Evolutionary conservation across 2,797 vertebrate genomes (phyloP), one percentile per base, ranked within the genome.

Genomic region (Cossypha niveicapilla): DNA sequence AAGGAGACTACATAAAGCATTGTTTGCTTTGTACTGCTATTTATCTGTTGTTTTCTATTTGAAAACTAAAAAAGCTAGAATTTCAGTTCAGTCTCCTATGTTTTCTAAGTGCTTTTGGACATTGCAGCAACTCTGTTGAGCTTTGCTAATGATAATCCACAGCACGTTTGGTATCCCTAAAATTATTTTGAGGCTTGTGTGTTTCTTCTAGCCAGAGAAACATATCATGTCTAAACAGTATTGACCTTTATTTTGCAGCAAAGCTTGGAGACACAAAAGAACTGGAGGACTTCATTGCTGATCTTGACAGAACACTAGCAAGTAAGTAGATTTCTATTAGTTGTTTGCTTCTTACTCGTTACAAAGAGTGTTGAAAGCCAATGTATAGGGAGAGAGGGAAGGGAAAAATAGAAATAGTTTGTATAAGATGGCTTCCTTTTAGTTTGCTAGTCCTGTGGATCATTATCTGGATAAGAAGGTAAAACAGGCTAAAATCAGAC

Each of bases 191-290:
- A 42, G 22, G 14, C 11, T 42, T 0, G 0, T 62, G 28, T 51
- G 35, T 35, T 82, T 65, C 34, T 75, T 79, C 35, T 66, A 58
- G 21, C 16, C 18, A 25, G 47, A 62, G 25, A 45, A 47, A 24
- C 6, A 4, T 16, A 28, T 35, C 19, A 4, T 8, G 2, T 39
- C 39, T 82, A 47, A 85, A 42, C 19, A n/a, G 44, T 74, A 48
- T 21, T 81, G 30, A 74, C 93, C 56, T 42, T 78, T 94, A 8
- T 85, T 94, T 97, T 97, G 58, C 98, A 99, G 99, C 99, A 94
- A 99, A 99, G 97, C 98, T 99, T 41, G 99, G 99, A 28, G 99
- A 99, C 97, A 99, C 99, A 5, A 99, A 99, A 96, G 99, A 99
- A 71, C 97, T 99, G 92, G 99, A 99, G 97, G 99, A 99, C 93